Evolutionary conservation across 2,888 invertebrate genomes (phyloP).

Genomic region (Hirtodrosophila cameraria): DNA sequence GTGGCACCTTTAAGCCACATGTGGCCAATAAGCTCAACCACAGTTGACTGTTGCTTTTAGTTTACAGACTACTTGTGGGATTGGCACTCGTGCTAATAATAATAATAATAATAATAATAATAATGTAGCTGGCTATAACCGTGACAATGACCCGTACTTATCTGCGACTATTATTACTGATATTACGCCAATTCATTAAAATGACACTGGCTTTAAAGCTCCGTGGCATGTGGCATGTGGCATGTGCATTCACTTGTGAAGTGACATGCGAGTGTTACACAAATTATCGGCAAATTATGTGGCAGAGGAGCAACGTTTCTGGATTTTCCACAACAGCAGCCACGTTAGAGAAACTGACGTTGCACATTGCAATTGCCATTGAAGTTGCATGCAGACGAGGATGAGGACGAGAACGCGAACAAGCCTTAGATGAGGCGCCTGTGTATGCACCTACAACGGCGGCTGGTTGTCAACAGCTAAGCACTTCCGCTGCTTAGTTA

Average conservation of each 20-base stretch:
- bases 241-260: conserved; percentile 29
- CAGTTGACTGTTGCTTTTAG: conserved; percentile 2
- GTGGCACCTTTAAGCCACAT: no score
- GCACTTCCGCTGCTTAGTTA: conserved; percentile 59
- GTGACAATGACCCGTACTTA: conserved; percentile 42
- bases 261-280: conserved; percentile 34
- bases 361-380: conserved; percentile 52
- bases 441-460: conserved; percentile 4
- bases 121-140: conserved; percentile 20
- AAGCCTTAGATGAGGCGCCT: conserved; percentile 10
- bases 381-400: conserved; percentile 33
- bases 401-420: background rate
- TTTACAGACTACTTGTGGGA: conserved; percentile 6
- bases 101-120: no score
- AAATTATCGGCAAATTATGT: conserved; percentile 54
- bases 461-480: conserved; percentile 39
- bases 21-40: background rate
- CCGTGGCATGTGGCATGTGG: conserved; percentile 20
- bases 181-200: conserved; percentile 43
- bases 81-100: conserved; percentile 11
- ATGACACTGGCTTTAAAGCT: conserved; percentile 37
- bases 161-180: background rate
- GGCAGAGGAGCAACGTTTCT: conserved; percentile 30
- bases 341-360: conserved; percentile 45
- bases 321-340: conserved; percentile 72